Conservation (phyloP, 2,797 vertebrate genomes). For the Coendou prehensilis region DNA sequence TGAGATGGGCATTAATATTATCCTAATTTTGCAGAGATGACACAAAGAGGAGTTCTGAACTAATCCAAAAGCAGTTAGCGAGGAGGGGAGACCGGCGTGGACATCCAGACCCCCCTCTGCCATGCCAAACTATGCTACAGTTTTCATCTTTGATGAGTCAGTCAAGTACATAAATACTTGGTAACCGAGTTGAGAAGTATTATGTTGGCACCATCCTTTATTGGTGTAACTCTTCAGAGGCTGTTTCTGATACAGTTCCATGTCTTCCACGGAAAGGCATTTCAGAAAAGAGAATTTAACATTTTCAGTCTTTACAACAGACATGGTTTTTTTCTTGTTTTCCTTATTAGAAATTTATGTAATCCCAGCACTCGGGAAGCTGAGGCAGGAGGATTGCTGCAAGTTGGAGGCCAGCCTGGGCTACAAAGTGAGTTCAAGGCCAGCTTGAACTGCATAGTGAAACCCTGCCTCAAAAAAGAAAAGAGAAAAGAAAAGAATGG, state of each 20-base stretch:
- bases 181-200: background rate
- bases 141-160: background rate
- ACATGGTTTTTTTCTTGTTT: background rate
- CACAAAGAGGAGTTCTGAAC: background rate
- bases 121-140: background rate
- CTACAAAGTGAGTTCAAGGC: background rate
- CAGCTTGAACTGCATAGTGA: background rate
- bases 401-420: background rate
- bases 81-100: background rate
- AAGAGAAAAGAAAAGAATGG: too few relatives aligned
- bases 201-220: background rate
- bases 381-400: background rate
- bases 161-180: background rate
- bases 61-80: background rate
- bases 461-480: background rate
- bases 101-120: background rate
- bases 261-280: background rate
- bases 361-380: background rate
- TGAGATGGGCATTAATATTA: background rate
- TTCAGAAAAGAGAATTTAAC: slow-evolving; percentile 21
- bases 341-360: background rate
- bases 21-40: slow-evolving; percentile 29
- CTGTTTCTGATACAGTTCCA: background rate
- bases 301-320: background rate
- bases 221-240: background rate